phyloP scores from a whole-genome alignment of 2,113 vertebrate species.

The Malurus alboscapulatus region DNA sequence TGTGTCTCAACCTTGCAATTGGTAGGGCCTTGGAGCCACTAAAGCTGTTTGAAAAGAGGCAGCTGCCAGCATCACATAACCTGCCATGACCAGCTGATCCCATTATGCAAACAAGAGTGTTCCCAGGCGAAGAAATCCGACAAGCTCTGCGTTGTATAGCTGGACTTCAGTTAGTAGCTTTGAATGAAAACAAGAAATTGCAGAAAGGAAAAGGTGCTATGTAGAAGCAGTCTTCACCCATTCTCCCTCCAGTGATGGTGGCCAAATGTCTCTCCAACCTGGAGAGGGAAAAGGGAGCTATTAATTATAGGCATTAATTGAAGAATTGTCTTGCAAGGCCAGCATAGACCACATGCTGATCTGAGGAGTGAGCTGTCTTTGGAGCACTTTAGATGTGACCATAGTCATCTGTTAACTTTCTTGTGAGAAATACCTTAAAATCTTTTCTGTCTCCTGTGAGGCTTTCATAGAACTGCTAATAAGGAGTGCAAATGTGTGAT shows the following conservation, averaged over 20 bases:
- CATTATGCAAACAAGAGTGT: slow-evolving; percentile 35
- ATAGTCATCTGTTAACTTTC: neutral
- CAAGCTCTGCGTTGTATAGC: neutral
- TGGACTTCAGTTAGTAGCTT: slow-evolving; percentile 10
- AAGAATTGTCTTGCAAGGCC: neutral
- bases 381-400: neutral
- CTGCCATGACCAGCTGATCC: slow-evolving; percentile 48
- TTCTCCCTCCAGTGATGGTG: neutral
- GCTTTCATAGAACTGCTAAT: neutral
- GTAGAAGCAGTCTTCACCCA: neutral
- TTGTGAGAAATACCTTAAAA: neutral
- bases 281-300: neutral
- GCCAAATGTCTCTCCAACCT: neutral
- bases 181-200: neutral
- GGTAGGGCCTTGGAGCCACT: neutral
- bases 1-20: neutral
- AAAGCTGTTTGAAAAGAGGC: slow-evolving; percentile 41
- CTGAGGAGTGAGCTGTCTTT: neutral
- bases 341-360: neutral
- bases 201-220: neutral
- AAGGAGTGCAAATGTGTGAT: neutral
- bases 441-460: neutral
- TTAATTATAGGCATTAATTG: neutral
- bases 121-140: slow-evolving; percentile 12
- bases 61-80: slow-evolving; percentile 22